Evolutionary conservation across 2,797 vertebrate genomes (phyloP).

Genomic region (Cuniculus paca): DNA sequence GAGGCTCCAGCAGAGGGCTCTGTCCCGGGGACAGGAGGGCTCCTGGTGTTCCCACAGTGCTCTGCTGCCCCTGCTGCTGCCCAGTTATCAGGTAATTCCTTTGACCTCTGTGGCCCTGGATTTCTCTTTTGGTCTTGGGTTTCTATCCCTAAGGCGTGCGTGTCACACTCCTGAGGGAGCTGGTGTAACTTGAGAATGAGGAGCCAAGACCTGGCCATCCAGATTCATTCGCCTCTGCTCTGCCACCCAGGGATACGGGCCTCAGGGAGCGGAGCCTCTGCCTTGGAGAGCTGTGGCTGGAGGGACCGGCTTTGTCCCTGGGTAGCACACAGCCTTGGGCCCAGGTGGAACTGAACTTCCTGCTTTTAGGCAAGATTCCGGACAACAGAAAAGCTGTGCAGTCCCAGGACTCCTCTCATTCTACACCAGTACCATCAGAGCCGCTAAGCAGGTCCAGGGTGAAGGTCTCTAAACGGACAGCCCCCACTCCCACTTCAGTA

Average conservation of each 20-base stretch:
- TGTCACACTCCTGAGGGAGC: background rate
- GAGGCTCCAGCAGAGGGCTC: background rate
- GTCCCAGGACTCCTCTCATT: background rate
- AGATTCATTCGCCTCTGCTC: background rate
- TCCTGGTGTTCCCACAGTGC: background rate
- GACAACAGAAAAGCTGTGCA: background rate
- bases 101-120: background rate
- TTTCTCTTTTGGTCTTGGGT: background rate
- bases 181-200: background rate
- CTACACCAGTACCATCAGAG: background rate
- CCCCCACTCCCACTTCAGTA: too few species aligned
- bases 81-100: background rate
- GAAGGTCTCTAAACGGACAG: background rate
- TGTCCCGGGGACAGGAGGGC: fast-evolving
- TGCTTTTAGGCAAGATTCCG: background rate
- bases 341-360: background rate
- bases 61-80: background rate
- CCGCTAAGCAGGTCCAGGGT: background rate
- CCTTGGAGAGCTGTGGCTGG: background rate
- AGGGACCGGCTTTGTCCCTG: background rate
- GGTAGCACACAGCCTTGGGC: background rate
- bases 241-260: background rate
- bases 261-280: background rate
- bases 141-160: background rate
- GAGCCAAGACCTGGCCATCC: background rate